These are phyloP conservation scores for Tetanocera ferruginea DNA, from an alignment of 2,888 invertebrate species.

Conservation along the genomic window DNA sequence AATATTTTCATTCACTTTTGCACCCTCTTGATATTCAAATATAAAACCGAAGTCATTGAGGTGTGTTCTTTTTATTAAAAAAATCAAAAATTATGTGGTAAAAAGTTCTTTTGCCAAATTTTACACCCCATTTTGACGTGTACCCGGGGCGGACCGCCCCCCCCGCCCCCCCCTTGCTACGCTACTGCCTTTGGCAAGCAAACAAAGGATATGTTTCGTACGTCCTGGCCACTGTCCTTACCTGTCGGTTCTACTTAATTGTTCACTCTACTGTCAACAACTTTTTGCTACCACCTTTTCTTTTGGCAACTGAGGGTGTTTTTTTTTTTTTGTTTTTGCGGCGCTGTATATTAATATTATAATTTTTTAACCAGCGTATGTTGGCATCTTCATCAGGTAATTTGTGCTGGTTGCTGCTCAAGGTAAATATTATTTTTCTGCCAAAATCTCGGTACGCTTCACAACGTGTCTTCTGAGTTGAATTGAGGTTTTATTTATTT, in stretches of 20 bases:
- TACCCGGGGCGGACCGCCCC: no score
- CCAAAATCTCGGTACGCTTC: neutral
- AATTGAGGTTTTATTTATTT: neutral
- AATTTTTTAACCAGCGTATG: slow-evolving; percentile 59
- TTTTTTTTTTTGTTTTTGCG: neutral
- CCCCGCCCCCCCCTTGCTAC: no score
- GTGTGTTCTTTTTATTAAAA: no score
- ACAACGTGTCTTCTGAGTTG: slow-evolving; percentile 8
- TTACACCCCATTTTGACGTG: no score
- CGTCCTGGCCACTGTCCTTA: neutral
- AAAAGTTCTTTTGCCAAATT: no score
- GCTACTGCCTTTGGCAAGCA: slow-evolving; percentile 53
- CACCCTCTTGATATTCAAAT: no score
- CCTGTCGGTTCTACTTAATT: neutral
- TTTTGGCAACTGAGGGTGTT: neutral
- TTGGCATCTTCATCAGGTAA: neutral
- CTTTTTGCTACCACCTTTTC: slow-evolving; percentile 1
- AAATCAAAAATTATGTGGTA: no score
- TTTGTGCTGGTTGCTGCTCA: neutral
- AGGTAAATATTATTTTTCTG: neutral
- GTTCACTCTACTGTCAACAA: neutral
- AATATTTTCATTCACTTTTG: no score
- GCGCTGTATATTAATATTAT: slow-evolving; percentile 56
- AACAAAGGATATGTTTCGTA: slow-evolving; percentile 46
- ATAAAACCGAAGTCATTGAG: no score